Percentiles rank a stretch among this genome's conserved stretches.
Evolutionary conservation across 92 coral and sea anemone genomes (phyloP).

Genomic region (Epizoanthus illoricatus): DNA sequence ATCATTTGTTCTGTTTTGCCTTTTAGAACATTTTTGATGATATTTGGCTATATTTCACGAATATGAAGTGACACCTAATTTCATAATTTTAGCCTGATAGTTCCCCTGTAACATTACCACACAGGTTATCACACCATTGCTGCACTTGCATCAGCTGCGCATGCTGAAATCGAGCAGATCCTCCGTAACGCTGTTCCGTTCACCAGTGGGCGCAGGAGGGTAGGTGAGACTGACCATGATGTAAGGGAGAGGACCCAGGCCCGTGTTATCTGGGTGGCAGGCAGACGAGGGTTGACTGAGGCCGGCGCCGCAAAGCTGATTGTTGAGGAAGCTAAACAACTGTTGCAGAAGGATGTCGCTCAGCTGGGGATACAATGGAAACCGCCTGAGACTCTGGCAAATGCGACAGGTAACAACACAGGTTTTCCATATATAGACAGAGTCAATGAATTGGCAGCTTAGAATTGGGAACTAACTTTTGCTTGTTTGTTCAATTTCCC

Average conservation of each 20-base stretch:
- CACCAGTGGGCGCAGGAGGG: slow-evolving; percentile 80
- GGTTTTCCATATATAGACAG: no score
- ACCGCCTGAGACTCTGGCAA: slow-evolving; percentile 42
- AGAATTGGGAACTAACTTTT: no score
- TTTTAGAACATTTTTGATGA: no score
- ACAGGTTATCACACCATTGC: slow-evolving; percentile 89
- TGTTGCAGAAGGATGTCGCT: slow-evolving; percentile 80
- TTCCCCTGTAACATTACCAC: no score
- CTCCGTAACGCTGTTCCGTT: slow-evolving; percentile 90
- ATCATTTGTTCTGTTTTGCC: no score
- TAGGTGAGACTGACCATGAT: slow-evolving; percentile 88
- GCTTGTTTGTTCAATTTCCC: no score
- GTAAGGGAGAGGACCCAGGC: slow-evolving; percentile 77
- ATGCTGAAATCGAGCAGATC: slow-evolving; percentile 74
- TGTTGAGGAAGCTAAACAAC: slow-evolving; percentile 73
- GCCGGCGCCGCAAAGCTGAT: slow-evolving; percentile 76
- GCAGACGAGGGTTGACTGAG: slow-evolving; percentile 79
- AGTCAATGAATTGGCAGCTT: no score
- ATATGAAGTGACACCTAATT: no score
- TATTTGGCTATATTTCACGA: no score
- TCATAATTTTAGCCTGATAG: no score
- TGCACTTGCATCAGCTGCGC: slow-evolving; percentile 81
- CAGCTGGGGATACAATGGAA: slow-evolving; percentile 89
- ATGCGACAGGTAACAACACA: not conserved
- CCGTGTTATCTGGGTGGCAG: slow-evolving; percentile 94